phyloP scores from a whole-genome alignment of 2,888 invertebrate species.

The Abrostola triplasia region DNA sequence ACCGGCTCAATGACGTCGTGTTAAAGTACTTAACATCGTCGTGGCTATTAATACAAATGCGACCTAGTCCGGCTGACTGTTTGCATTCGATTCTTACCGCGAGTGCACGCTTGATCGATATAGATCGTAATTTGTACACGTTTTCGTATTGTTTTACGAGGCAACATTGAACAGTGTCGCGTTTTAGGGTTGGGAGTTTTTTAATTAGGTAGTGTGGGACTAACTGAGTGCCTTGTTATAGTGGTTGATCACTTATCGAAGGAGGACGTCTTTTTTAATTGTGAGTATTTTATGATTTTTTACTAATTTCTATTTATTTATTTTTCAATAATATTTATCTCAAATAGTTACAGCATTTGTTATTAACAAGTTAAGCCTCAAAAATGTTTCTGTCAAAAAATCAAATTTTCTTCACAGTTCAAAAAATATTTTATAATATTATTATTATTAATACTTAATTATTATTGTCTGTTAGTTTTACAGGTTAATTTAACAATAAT shows the following conservation, averaged over 20 bases:
- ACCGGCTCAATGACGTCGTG: conserved; percentile 44
- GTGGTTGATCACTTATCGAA: conserved; percentile 58
- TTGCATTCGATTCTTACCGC: conserved; percentile 67
- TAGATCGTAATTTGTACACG: conserved; percentile 45
- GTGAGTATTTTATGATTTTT: conserved; percentile 47
- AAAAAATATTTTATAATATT: too few relatives aligned
- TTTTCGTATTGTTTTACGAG: conserved; percentile 36
- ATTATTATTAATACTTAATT: too few relatives aligned
- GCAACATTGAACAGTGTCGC: conserved; percentile 38
- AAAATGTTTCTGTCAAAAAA: too few relatives aligned
- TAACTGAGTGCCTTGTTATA: conserved; percentile 53
- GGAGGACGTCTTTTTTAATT: conserved; percentile 55
- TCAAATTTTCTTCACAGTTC: too few relatives aligned
- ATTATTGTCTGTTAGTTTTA: too few relatives aligned
- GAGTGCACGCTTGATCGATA: conserved; percentile 67
- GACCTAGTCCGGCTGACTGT: conserved; percentile 68
- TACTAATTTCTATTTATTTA: conserved; percentile 11
- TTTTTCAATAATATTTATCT: too few relatives aligned
- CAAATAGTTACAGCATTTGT: too few relatives aligned
- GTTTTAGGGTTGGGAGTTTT: conserved; percentile 52
- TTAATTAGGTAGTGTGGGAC: conserved; percentile 33
- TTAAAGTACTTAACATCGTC: conserved; percentile 61
- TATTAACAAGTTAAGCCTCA: too few relatives aligned
- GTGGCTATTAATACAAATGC: conserved; percentile 80
- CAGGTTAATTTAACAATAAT: too few relatives aligned